Conservation (phyloP, 2,113 vertebrate genomes). For the Serranochromis macrocephalus region DNA sequence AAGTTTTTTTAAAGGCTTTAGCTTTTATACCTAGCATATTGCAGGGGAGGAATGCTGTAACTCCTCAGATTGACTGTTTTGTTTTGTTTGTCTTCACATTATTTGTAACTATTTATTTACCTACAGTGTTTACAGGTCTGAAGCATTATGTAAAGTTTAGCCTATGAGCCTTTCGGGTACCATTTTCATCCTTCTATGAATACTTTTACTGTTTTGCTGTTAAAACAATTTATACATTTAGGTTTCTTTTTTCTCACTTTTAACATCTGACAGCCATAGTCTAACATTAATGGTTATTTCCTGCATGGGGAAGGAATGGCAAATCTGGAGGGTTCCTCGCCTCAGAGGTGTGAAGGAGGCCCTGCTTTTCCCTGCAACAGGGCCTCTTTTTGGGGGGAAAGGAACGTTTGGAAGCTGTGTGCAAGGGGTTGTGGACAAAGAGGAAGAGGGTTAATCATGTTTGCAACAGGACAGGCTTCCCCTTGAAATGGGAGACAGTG, state of each 20-base stretch:
- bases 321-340: slow-evolving; percentile 3
- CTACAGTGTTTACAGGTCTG: background rate
- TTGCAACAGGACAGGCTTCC: slow-evolving; percentile 68
- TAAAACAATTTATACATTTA: background rate
- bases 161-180: background rate
- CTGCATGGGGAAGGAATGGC: background rate
- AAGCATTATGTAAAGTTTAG: background rate
- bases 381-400: slow-evolving; percentile 5
- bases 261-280: background rate
- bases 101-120: background rate
- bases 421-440: slow-evolving; percentile 1
- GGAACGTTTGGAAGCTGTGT: slow-evolving; percentile 4
- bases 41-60: background rate
- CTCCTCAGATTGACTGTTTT: background rate
- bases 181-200: background rate
- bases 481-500: slow-evolving; percentile 75
- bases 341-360: slow-evolving; percentile 41
- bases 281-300: slow-evolving; percentile 15
- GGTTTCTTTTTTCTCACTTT: background rate
- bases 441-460: slow-evolving; percentile 66
- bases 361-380: slow-evolving; percentile 6
- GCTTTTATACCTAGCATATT: slow-evolving; percentile 10
- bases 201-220: background rate
- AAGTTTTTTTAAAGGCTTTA: background rate
- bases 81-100: background rate